These are phyloP conservation scores for Agrochola lota DNA, from an alignment of 2,888 invertebrate genomes.

Conservation along the genomic window DNA sequence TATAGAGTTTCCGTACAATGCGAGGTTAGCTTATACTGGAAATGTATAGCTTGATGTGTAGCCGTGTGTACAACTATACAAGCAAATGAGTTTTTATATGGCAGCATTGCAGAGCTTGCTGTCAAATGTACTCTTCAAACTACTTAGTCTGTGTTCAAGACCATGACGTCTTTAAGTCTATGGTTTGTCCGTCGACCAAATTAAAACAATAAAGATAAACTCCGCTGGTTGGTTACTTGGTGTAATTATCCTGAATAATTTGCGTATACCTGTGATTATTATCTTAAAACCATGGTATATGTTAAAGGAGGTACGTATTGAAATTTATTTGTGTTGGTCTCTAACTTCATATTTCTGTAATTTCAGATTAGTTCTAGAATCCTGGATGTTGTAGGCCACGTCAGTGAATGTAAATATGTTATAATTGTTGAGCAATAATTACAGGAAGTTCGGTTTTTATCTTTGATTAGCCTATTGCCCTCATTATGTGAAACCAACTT, in stretches of 20 bases:
- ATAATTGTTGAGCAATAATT: slow-evolving; percentile 48
- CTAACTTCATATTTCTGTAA: background rate
- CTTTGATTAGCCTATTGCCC: slow-evolving; percentile 16
- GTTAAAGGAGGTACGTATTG: slow-evolving; percentile 75
- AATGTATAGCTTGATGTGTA: too few species aligned
- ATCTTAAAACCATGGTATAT: slow-evolving; percentile 74
- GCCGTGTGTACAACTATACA: background rate
- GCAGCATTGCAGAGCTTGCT: background rate
- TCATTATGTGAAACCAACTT: slow-evolving; percentile 13
- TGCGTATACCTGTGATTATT: slow-evolving; percentile 1
- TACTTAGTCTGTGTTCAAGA: too few species aligned
- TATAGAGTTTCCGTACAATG: too few species aligned
- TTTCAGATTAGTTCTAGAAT: slow-evolving; percentile 28
- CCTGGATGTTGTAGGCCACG: slow-evolving; percentile 70
- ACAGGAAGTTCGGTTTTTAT: slow-evolving; percentile 46
- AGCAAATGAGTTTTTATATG: background rate
- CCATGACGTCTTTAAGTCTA: background rate
- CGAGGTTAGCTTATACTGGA: too few species aligned
- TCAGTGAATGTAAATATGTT: slow-evolving; percentile 65
- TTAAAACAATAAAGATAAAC: background rate
- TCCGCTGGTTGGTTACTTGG: background rate
- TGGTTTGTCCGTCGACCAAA: background rate
- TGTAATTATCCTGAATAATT: background rate
- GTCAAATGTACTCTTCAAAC: background rate
- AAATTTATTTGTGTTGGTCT: background rate